Conservation (phyloP, 2,797 vertebrate genomes). For the Lates japonicus region DNA sequence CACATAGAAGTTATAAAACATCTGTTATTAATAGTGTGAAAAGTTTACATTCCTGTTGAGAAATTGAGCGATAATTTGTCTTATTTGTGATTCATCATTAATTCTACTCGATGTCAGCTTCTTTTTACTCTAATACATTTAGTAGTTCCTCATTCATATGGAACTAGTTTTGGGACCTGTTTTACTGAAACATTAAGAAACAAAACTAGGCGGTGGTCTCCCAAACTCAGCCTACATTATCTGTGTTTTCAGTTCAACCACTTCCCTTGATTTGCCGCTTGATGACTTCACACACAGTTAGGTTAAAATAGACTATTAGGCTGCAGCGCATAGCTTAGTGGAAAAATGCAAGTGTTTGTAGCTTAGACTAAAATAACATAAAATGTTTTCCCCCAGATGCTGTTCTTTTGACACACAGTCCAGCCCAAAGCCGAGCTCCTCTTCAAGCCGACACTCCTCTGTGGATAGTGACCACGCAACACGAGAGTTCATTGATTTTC, state of each 20-base stretch:
- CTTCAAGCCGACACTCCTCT: conserved; percentile 87
- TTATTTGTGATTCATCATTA: background rate
- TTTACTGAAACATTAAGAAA: conserved; percentile 11
- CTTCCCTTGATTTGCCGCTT: background rate
- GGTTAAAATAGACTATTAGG: background rate
- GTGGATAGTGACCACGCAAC: conserved; percentile 90
- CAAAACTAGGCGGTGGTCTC: background rate
- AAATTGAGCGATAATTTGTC: background rate
- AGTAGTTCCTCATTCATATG: background rate
- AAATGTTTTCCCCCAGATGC: conserved; percentile 83
- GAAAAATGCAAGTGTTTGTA: background rate
- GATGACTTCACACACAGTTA: background rate
- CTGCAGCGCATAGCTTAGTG: no score
- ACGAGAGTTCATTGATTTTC: conserved; percentile 94
- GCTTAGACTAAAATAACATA: conserved; percentile 36
- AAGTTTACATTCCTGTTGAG: background rate
- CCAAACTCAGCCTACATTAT: background rate
- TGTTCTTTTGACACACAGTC: conserved; percentile 85
- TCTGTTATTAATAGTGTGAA: background rate
- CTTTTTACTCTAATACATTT: background rate
- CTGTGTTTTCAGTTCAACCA: background rate
- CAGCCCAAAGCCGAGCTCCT: conserved; percentile 88
- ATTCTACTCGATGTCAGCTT: background rate
- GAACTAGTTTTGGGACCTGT: background rate
- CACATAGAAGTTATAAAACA: background rate